Evolutionary conservation across 2,113 vertebrate genomes (phyloP).

Genomic region (Semicossyphus pulcher): DNA sequence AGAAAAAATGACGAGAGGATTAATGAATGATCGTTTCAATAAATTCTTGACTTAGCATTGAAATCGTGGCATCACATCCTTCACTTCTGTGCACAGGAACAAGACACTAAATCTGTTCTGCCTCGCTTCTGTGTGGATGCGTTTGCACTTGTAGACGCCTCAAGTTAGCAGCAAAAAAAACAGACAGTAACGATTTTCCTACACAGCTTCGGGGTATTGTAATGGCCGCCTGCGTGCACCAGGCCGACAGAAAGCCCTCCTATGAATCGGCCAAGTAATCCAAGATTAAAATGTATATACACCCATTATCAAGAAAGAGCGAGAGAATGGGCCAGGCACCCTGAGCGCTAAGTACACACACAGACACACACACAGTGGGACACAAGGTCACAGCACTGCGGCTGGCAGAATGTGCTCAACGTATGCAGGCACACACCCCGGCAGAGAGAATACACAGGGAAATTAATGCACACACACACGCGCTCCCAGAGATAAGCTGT

Average conservation of each 20-base stretch:
- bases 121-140: neutral
- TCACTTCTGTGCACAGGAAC: slow-evolving; percentile 14
- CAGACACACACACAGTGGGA: slow-evolving; percentile 34
- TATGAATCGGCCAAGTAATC: slow-evolving; percentile 64
- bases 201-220: slow-evolving; percentile 44
- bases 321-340: slow-evolving; percentile 33
- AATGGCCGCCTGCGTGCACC: slow-evolving; percentile 40
- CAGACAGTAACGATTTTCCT: slow-evolving; percentile 28
- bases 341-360: slow-evolving; percentile 46
- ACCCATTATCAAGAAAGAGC: slow-evolving; percentile 64
- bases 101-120: slow-evolving; percentile 1
- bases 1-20: too few species aligned
- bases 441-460: slow-evolving; percentile 67
- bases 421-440: slow-evolving; percentile 81
- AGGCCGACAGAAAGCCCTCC: slow-evolving; percentile 38
- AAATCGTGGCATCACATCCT: too few species aligned
- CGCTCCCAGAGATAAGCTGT: slow-evolving; percentile 74
- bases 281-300: slow-evolving; percentile 72
- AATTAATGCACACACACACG: slow-evolving; percentile 81
- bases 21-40: too few species aligned
- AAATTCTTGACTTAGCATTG: too few species aligned
- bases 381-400: slow-evolving; percentile 69
- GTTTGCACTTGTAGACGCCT: slow-evolving; percentile 30
- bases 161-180: slow-evolving; percentile 25
- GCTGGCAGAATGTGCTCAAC: slow-evolving; percentile 76